A percentile compares a stretch with the other conserved stretches of the same genome.
These are phyloP conservation scores for Sarcophaga carnaria DNA, from an alignment of 2,888 invertebrate genomes.

Conservation along the genomic window DNA sequence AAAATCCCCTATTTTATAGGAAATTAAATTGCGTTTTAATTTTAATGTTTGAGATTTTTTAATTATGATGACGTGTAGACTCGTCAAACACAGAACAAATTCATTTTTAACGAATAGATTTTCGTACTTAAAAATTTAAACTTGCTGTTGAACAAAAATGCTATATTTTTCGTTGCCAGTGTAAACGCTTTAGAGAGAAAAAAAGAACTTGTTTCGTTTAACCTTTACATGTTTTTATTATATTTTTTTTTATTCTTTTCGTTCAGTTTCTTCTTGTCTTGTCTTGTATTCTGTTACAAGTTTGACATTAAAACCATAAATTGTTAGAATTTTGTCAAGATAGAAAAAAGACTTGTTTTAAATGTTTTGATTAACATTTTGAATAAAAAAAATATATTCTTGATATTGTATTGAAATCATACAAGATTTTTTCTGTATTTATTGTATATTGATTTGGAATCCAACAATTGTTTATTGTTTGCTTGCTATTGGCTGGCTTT, in stretches of 20 bases:
- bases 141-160: no score
- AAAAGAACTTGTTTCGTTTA: slow-evolving; percentile 57
- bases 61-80: neutral
- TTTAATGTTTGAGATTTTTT: no score
- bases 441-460: neutral
- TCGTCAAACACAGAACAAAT: neutral
- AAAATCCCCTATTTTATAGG: no score
- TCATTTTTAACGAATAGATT: no score
- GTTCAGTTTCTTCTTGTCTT: slow-evolving; percentile 16
- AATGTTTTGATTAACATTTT: slow-evolving; percentile 7
- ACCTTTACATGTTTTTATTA: slow-evolving; percentile 34
- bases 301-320: slow-evolving; percentile 58
- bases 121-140: neutral
- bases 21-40: no score
- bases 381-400: neutral
- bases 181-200: slow-evolving; percentile 18
- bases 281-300: slow-evolving; percentile 39
- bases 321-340: slow-evolving; percentile 24
- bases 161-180: neutral
- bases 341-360: neutral
- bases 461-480: neutral
- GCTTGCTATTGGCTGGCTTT: no score
- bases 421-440: neutral
- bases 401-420: neutral
- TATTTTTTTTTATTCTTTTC: neutral